Evolutionary conservation across 2,888 invertebrate genomes (phyloP), one percentile per base, ranked within the genome.

Genomic region (Ochropleura leucogaster): DNA sequence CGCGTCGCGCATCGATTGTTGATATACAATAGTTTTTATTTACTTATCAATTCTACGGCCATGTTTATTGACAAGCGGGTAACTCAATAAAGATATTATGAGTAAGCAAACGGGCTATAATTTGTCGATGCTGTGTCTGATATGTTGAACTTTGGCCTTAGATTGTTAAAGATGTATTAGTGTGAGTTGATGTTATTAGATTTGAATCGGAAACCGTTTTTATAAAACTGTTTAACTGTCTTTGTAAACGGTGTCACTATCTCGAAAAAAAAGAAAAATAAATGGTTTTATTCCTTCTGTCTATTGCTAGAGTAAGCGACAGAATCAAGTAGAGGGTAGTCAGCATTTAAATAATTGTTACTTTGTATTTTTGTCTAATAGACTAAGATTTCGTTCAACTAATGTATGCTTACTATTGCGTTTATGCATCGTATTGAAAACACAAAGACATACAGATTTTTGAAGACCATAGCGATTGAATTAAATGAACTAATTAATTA

Each of bases 61-160:
- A 64, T 46, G 62, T 75, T 62, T 76, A 76, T 70, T 70, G 69
- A 83, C 78, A 68, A 78, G 68, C 66, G 83, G 30, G 59, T 49
- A 53, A 57, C 82, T 62, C 82, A 57, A 57, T 85, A 69, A 60
- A 69, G 72, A 67, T 82, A 77, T 77, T 82, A 77, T 77, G 69
- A 72, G 69, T 77, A 63, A 55, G 59, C 68, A 47, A 59, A 46
- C 51, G 30, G 66, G 67, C 57, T 64, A 85, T 85, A 64, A 85
- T 82, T 82, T 70, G 83, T 82, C 79, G 63, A 83, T 82, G 60
- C 64, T 77, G 59, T 67, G 51, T 62, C 44, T 59, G 77, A 82
- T 81, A 83, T 64, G 40, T 18, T 72, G 79, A 85, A 72, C 82
- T 72, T 59, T 82, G 67, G 6, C 59, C 64, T 68, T 44, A 77